Evolutionary conservation across 2,113 vertebrate species (phyloP).

Genomic region (Indri indri): DNA sequence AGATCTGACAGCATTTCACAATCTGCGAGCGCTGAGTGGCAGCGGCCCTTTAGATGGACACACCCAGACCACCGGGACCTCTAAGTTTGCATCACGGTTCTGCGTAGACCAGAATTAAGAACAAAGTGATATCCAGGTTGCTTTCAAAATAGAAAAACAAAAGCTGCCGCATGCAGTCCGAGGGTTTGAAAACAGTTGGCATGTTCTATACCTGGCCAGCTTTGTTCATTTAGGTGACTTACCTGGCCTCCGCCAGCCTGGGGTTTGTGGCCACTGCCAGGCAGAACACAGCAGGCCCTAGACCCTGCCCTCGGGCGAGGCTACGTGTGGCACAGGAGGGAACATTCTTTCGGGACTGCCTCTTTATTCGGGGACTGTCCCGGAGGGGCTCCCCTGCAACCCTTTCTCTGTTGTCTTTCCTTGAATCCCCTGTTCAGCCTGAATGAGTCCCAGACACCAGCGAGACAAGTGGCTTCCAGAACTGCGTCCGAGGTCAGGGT

Average conservation of each 20-base stretch:
- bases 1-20: background rate
- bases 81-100: background rate
- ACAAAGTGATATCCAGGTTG: background rate
- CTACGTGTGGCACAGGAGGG: fast-evolving
- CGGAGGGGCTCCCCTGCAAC: fast-evolving
- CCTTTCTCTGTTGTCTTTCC: background rate
- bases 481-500: background rate
- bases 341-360: background rate
- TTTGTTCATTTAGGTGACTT: fast-evolving
- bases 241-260: background rate
- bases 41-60: background rate
- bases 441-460: background rate
- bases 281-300: fast-evolving
- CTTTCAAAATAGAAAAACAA: background rate
- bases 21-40: background rate
- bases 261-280: background rate
- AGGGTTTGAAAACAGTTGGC: background rate
- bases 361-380: background rate
- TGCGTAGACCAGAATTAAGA: background rate
- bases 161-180: background rate
- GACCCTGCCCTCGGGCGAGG: too few species aligned
- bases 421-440: background rate
- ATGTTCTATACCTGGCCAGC: background rate
- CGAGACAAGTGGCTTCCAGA: background rate
- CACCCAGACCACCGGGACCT: too few species aligned